Percentiles rank a stretch among this genome's conserved stretches.
phyloP scores from a whole-genome alignment of 2,113 vertebrate species.

The Serilophus lunatus region DNA sequence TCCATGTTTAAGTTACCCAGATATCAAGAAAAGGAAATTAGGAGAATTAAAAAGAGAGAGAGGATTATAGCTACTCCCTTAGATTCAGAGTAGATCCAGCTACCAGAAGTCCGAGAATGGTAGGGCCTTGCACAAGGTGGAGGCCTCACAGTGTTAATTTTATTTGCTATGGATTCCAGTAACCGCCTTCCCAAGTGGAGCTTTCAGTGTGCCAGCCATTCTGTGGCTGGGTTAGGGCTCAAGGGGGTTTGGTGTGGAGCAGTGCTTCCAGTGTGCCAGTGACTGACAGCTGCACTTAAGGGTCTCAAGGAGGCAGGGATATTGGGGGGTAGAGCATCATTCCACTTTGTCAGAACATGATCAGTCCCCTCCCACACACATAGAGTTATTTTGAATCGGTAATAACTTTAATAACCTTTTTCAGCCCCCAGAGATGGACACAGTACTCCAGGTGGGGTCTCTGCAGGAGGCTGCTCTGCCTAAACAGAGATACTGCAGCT shows the following conservation, averaged over 20 bases:
- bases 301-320: background rate
- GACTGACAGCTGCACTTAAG: background rate
- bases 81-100: background rate
- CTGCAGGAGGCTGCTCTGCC: background rate
- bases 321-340: background rate
- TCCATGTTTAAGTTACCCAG: background rate
- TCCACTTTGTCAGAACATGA: background rate
- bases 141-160: background rate
- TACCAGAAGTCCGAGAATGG: background rate
- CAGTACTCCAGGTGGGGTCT: background rate
- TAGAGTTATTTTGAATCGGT: background rate
- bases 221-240: background rate
- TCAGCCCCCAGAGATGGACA: background rate
- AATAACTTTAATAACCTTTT: background rate
- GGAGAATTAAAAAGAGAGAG: background rate
- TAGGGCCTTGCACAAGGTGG: background rate
- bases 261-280: background rate
- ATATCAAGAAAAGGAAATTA: background rate
- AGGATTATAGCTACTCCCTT: background rate
- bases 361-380: background rate
- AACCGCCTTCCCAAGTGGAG: background rate
- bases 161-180: background rate
- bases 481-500: background rate
- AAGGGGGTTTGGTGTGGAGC: background rate
- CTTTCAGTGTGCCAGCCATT: background rate